Evolutionary conservation across 1,140 invertebrate genomes (phyloP).

Genomic region (Panulirus ornatus): DNA sequence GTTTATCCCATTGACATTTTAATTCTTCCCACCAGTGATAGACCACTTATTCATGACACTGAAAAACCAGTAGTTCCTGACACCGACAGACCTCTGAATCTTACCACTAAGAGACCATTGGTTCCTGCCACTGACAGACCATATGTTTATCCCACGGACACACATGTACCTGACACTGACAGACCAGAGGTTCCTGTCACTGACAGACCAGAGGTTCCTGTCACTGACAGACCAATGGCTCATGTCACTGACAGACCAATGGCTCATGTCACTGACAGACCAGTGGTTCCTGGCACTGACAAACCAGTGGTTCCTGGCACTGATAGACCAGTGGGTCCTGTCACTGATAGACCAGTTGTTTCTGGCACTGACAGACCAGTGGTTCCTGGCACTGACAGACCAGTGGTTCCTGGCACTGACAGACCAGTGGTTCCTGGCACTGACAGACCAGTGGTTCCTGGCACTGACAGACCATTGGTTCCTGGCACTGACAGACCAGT

Average conservation of each 20-base stretch:
- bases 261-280: slow-evolving; percentile 10
- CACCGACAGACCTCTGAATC: not conserved
- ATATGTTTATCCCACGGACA: no score
- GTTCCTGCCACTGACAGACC: not conserved
- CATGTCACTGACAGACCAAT: not conserved
- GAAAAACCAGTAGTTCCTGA: not conserved
- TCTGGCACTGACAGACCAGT: slow-evolving; percentile 27
- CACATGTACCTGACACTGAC: not conserved
- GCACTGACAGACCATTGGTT: not conserved
- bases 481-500: not conserved
- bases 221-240: not conserved
- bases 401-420: not conserved
- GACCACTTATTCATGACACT: not conserved
- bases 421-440: not conserved
- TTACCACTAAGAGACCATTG: not conserved
- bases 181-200: not conserved
- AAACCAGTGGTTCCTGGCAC: not conserved
- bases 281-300: not conserved
- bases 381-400: not conserved
- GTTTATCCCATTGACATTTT: not conserved
- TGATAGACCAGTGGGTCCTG: slow-evolving; percentile 29
- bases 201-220: slow-evolving; percentile 10
- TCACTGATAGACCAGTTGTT: slow-evolving; percentile 11
- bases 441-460: not conserved
- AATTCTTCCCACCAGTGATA: not conserved